Percentiles rank a stretch among this genome's conserved stretches.
phyloP scores from a whole-genome alignment of 2,113 vertebrate species.

The Symphodus melops region DNA sequence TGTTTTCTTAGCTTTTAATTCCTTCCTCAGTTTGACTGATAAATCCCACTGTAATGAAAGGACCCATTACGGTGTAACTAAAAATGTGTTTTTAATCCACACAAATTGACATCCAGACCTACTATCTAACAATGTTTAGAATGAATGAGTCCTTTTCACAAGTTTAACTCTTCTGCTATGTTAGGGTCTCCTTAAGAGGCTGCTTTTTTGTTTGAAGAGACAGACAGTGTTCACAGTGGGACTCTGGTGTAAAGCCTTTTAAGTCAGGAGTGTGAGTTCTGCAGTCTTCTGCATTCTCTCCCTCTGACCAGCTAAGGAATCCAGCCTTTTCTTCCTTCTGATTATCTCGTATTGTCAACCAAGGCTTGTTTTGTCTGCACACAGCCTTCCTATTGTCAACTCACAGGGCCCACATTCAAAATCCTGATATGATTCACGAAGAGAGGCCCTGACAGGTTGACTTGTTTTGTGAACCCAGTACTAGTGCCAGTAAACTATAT shows the following conservation, averaged over 20 bases:
- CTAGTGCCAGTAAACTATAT: conserved; percentile 20
- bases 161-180: conserved; percentile 40
- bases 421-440: conserved; percentile 39
- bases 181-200: conserved; percentile 32
- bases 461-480: conserved; percentile 30
- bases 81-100: conserved; percentile 81
- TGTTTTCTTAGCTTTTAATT: conserved; percentile 80
- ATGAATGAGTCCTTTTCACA: conserved; percentile 62
- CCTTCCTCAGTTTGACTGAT: conserved; percentile 69
- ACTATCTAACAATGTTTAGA: conserved; percentile 74
- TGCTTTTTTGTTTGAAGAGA: conserved; percentile 31
- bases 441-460: conserved; percentile 29
- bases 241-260: conserved; percentile 48
- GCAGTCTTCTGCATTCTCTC: conserved; percentile 51
- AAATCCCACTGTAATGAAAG: conserved; percentile 82
- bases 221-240: conserved; percentile 11
- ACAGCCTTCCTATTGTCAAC: conserved; percentile 65
- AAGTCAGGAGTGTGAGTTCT: conserved; percentile 62
- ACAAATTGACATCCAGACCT: conserved; percentile 78
- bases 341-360: conserved; percentile 74
- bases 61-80: conserved; percentile 79
- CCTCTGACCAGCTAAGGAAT: conserved; percentile 73
- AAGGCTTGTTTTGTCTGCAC: conserved; percentile 74
- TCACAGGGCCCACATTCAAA: conserved; percentile 58
- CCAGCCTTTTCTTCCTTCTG: conserved; percentile 69